These are phyloP conservation scores for Drosophila nr. medialis DNA, from an alignment of 2,888 invertebrate species.

Conservation along the genomic window DNA sequence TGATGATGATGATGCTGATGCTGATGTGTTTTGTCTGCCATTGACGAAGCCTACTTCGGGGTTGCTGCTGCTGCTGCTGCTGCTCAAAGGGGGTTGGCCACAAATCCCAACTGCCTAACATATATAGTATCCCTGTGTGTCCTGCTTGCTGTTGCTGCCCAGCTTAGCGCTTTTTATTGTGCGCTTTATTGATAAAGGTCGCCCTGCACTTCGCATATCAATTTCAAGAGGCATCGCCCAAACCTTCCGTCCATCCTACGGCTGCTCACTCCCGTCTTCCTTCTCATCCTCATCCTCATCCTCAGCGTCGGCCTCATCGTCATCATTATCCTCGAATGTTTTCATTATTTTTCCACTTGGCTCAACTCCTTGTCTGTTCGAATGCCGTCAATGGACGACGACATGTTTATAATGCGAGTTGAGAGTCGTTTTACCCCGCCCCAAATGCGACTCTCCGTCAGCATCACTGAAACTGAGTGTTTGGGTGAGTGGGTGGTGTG, in stretches of 20 bases:
- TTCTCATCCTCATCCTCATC: background rate
- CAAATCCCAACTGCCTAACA: conserved; percentile 42
- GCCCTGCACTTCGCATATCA: conserved; percentile 64
- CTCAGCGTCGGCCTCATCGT: conserved; percentile 10
- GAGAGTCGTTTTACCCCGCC: conserved; percentile 34
- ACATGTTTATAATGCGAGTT: conserved; percentile 59
- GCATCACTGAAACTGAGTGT: conserved; percentile 8
- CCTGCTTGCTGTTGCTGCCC: conserved; percentile 10
- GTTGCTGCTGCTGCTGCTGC: conserved; percentile 39
- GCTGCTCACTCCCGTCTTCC: background rate
- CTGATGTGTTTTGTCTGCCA: conserved; percentile 21
- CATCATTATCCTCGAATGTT: conserved; percentile 81
- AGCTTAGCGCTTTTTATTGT: conserved; percentile 59
- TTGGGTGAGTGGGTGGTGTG: conserved; percentile 4
- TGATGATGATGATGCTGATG: conserved; percentile 25
- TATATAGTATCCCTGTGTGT: conserved; percentile 20
- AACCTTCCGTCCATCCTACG: background rate
- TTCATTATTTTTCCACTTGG: conserved; percentile 84
- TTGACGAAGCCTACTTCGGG: conserved; percentile 36
- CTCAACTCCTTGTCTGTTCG: conserved; percentile 83
- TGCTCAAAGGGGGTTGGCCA: conserved; percentile 44
- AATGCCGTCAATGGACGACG: conserved; percentile 80
- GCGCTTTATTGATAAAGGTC: conserved; percentile 60
- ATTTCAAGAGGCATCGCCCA: conserved; percentile 73
- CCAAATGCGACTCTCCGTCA: background rate